Conservation (phyloP, 2,797 vertebrate species). For the Bufotes viridis region DNA sequence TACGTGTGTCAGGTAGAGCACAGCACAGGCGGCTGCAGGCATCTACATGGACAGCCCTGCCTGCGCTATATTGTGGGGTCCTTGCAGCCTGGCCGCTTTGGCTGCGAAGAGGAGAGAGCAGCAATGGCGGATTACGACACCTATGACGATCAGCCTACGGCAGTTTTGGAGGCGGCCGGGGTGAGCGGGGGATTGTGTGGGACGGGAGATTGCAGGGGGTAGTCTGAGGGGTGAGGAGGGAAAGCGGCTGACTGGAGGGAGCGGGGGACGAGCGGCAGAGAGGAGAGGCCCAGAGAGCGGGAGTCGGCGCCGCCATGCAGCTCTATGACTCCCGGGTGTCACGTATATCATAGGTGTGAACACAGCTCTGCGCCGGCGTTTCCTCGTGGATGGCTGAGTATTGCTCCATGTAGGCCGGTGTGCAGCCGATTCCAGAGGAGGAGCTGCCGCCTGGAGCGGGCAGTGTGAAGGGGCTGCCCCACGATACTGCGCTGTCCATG, state of each 20-base stretch:
- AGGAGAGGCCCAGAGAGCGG: conserved; percentile 14
- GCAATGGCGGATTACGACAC: conserved; percentile 96
- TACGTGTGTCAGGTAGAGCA: neutral
- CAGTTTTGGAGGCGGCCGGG: conserved; percentile 91
- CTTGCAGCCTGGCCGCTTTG: conserved; percentile 81
- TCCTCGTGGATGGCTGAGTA: too few relatives aligned
- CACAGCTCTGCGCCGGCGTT: neutral
- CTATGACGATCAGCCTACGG: conserved; percentile 94
- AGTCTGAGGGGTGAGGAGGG: neutral
- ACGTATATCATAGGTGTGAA: neutral
- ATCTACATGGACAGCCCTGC: conserved; percentile 67
- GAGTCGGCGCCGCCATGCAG: conserved; percentile 60
- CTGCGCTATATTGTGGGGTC: conserved; percentile 76
- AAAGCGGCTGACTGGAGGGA: neutral
- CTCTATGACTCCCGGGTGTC: neutral
- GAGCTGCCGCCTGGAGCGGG: too few relatives aligned
- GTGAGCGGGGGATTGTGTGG: conserved; percentile 71
- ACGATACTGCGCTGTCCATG: too few relatives aligned
- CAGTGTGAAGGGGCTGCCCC: too few relatives aligned
- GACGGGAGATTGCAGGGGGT: neutral
- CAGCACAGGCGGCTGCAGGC: conserved; percentile 67
- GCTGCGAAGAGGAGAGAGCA: conserved; percentile 78
- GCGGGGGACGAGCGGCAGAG: neutral
- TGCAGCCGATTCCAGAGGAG: too few relatives aligned
- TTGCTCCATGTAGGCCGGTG: neutral